phyloP scores from a whole-genome alignment of 2,888 invertebrate genomes.

The Mythimna pallens region DNA sequence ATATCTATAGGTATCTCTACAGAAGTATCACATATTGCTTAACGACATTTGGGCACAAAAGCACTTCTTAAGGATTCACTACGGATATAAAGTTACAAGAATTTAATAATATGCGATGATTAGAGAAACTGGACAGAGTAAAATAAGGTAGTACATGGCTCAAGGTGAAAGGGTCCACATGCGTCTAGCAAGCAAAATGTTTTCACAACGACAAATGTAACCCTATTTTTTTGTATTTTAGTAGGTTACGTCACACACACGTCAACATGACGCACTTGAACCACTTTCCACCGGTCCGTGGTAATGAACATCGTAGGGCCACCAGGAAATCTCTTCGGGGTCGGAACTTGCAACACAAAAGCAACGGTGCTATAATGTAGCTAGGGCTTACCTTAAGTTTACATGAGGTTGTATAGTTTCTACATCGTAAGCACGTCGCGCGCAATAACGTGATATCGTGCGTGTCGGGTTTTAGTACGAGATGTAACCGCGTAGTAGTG shows the following conservation, averaged over 20 bases:
- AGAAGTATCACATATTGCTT: not conserved
- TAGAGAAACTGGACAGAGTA: not conserved
- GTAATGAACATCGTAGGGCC: conserved; percentile 60
- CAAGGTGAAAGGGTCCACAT: conserved; percentile 10
- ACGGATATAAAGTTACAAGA: not conserved
- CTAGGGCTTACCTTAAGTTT: conserved; percentile 77
- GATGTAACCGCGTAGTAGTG: conserved; percentile 74
- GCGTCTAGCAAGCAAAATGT: conserved; percentile 2
- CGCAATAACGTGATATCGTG: conserved; percentile 69
- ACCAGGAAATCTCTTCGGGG: conserved; percentile 26
- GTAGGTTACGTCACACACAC: conserved; percentile 78
- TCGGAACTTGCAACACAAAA: conserved; percentile 31
- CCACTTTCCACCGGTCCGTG: conserved; percentile 66
- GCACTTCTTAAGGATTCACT: not conserved
- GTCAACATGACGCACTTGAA: conserved; percentile 78
- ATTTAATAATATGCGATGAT: not conserved
- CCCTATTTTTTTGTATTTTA: conserved; percentile 58
- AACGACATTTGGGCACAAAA: not conserved
- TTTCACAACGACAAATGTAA: conserved; percentile 20
- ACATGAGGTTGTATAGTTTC: conserved; percentile 70
- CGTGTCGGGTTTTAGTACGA: conserved; percentile 68
- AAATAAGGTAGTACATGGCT: not conserved
- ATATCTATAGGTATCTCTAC: conserved; percentile 7
- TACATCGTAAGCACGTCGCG: conserved; percentile 76
- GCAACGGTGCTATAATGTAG: conserved; percentile 24